A percentile compares a stretch with the other conserved stretches of the same genome.
These are phyloP conservation scores for Silvanus unidentatus DNA, from an alignment of 2,888 invertebrate species.

Conservation along the genomic window DNA sequence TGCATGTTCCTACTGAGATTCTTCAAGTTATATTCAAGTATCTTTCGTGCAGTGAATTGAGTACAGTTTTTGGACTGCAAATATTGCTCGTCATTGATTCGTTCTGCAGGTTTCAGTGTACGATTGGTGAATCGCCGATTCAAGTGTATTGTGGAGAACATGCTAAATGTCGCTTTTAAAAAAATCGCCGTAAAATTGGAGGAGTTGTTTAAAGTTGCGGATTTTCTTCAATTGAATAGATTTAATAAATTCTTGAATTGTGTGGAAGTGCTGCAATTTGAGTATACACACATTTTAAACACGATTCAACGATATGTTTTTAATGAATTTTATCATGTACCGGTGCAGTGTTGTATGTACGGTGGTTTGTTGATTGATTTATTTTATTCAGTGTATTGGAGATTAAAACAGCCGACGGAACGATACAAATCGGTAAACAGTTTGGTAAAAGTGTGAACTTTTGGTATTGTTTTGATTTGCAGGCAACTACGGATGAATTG, in stretches of 20 bases:
- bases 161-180: constrained; percentile 31
- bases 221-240: constrained; percentile 34
- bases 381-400: too few species aligned
- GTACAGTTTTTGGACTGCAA: constrained; percentile 24
- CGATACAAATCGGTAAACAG: too few species aligned
- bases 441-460: too few species aligned
- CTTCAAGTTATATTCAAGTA: constrained; percentile 32
- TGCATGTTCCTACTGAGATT: constrained; percentile 35
- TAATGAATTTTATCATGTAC: constrained; percentile 30
- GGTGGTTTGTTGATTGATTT: constrained; percentile 35
- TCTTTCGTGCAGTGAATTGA: constrained; percentile 34
- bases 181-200: constrained; percentile 28
- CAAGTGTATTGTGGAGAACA: constrained; percentile 31
- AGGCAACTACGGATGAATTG: too few species aligned
- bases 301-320: constrained; percentile 40
- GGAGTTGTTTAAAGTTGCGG: constrained; percentile 24
- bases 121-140: constrained; percentile 35
- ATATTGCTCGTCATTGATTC: not conserved
- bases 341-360: constrained; percentile 33
- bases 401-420: too few species aligned
- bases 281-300: constrained; percentile 33
- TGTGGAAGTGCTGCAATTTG: constrained; percentile 32
- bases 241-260: constrained; percentile 33
- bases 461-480: too few species aligned
- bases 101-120: constrained; percentile 29